Base-by-base conservation (phyloP, 2,113 vertebrate species). In the Cardinalis cardinalis region DNA sequence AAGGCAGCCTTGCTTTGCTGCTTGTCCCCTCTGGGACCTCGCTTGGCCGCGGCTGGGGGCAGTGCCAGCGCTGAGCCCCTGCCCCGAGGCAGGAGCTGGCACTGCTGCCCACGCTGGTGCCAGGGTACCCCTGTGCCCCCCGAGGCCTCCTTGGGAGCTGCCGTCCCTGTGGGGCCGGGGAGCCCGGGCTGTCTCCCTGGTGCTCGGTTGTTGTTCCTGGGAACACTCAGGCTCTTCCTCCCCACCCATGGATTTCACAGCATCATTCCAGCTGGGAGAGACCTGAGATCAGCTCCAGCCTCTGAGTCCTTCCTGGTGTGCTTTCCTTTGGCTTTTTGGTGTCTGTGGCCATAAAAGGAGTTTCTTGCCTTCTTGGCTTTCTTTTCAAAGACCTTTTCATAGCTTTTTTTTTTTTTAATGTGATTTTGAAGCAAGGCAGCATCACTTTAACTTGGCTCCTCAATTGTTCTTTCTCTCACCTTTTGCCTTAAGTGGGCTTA, bases 401-500 rank as follows among this genome's bases (percentile, higher is more conserved):
- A 13, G 28, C 18, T 20, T 0, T 28, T 53, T 28, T 32, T 49
- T 32, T 53, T 53, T 53, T n/a, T 4, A 28, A 59, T 14, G 14
- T 2, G 64, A 46, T 53, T 70, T 38, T 49, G 72, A 43, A 84
- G 52, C 48, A 46, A 51, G 66, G 10, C 53, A 51, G 56, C 34
- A 31, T 46, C 32, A 0, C 21, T 83, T 70, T 32, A 25, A 4
- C 53, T 58, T 29, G 36, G 29, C 84, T 85, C 70, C 53, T 46
- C 44, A 26, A 12, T 31, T 29, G 0, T 41, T 43, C 58, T 56
- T 71, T 36, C 56, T 36, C 56, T 88, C 85, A 87, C 94, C 94
- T 83, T 80, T 73, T 89, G 94, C 92, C 90, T 91, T 92, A 95
- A 83, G 43, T 3, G 21, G 18, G 21, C 48, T 69, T 56, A 64